A percentile compares a stretch with the other conserved stretches of the same genome.
Evolutionary conservation across 2,888 invertebrate genomes (phyloP).

Genomic region (Lacanobia oleracea): DNA sequence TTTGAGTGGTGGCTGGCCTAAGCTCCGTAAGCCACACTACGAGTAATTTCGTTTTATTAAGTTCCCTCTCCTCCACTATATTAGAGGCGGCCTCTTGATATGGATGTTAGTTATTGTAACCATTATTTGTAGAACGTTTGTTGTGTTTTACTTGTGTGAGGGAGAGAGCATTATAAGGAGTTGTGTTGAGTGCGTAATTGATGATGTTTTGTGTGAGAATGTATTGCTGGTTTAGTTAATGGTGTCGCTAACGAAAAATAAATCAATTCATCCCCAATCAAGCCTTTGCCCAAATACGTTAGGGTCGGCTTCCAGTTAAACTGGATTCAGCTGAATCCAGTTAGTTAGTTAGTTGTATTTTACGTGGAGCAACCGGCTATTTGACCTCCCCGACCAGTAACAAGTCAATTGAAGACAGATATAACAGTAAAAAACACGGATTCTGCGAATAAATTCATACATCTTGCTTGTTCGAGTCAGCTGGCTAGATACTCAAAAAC

Average conservation of each 20-base stretch:
- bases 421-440: neutral
- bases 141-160: slow-evolving; percentile 23
- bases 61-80: slow-evolving; percentile 74
- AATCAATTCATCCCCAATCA: neutral
- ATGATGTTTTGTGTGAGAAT: slow-evolving; percentile 13
- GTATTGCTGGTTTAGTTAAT: neutral
- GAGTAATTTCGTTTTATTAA: slow-evolving; percentile 85
- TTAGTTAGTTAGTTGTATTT: too few species aligned
- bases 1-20: slow-evolving; percentile 78
- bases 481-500: neutral
- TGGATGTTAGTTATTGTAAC: slow-evolving; percentile 64
- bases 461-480: neutral
- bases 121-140: slow-evolving; percentile 47
- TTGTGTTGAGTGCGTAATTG: slow-evolving; percentile 15
- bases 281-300: too few species aligned
- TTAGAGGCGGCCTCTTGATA: slow-evolving; percentile 67
- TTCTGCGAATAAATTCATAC: slow-evolving; percentile 7
- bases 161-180: neutral
- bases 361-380: too few species aligned
- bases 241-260: neutral
- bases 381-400: too few species aligned
- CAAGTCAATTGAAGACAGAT: too few species aligned
- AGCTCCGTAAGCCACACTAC: slow-evolving; percentile 73
- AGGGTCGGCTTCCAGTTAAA: too few species aligned
- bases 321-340: too few species aligned